These are phyloP conservation scores for Pogonomyrmex californicus DNA, from an alignment of 1,140 invertebrate genomes.

Conservation along the genomic window DNA sequence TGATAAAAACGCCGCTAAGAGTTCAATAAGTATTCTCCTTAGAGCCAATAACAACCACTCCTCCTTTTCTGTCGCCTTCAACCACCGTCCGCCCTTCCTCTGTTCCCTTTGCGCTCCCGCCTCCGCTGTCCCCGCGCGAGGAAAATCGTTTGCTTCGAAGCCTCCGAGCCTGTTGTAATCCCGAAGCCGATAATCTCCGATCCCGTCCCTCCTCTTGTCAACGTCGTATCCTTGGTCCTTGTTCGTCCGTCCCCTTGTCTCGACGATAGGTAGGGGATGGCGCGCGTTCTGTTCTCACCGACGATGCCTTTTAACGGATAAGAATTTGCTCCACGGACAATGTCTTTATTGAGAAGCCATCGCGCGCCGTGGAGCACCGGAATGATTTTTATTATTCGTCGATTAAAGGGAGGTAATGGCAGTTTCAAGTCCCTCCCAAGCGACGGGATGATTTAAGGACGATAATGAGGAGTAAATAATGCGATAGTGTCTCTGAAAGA, in stretches of 20 bases:
- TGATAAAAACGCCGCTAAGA: conserved; percentile 82
- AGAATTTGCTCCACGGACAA: conserved; percentile 83
- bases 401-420: conserved; percentile 67
- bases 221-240: conserved; percentile 63
- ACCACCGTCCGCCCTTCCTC: conserved; percentile 60
- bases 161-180: conserved; percentile 81
- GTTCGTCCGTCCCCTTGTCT: conserved; percentile 62
- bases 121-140: conserved; percentile 65
- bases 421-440: conserved; percentile 38
- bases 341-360: conserved; percentile 84
- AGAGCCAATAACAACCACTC: conserved; percentile 81
- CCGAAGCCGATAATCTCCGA: conserved; percentile 83
- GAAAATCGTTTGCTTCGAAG: conserved; percentile 84
- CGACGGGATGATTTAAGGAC: conserved; percentile 36
- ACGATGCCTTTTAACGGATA: conserved; percentile 81
- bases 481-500: conserved; percentile 55
- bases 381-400: conserved; percentile 75
- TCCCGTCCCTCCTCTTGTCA: conserved; percentile 64
- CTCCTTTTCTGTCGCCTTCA: conserved; percentile 64
- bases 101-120: conserved; percentile 61
- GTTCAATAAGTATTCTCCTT: conserved; percentile 86
- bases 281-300: conserved; percentile 56
- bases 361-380: conserved; percentile 61
- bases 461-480: conserved; percentile 76
- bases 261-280: conserved; percentile 66